A percentile compares a stretch with the other conserved stretches of the same genome.
Conservation (phyloP, 1,140 invertebrate genomes). For the Mizuhopecten yessoensis region DNA sequence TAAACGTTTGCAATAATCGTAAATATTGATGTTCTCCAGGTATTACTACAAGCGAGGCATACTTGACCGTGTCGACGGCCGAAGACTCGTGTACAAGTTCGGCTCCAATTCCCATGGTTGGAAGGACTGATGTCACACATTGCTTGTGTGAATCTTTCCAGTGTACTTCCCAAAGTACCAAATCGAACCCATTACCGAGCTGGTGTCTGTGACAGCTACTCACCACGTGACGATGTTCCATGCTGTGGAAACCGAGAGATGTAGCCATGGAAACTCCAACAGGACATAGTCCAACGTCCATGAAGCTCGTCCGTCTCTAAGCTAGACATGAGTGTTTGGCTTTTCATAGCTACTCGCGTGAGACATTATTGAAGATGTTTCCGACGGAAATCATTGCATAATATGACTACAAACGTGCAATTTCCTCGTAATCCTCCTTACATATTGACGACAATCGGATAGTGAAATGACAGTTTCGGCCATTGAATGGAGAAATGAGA, state of each 20-base stretch:
- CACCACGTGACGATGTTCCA: too few relatives aligned
- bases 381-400: neutral
- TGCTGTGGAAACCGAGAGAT: too few relatives aligned
- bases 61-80: conserved; percentile 90
- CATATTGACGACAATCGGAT: neutral
- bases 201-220: neutral
- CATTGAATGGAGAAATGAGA: neutral
- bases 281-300: neutral
- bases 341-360: neutral
- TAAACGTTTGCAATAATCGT: neutral
- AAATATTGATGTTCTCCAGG: conserved; percentile 67
- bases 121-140: conserved; percentile 58
- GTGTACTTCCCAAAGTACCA: neutral
- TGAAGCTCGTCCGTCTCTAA: neutral
- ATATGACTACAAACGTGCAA: neutral
- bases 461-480: neutral
- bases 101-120: conserved; percentile 69
- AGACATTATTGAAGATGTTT: neutral
- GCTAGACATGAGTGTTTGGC: neutral
- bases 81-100: conserved; percentile 94
- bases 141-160: neutral
- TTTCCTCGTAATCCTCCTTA: neutral
- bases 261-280: neutral
- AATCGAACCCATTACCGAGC: neutral
- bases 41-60: conserved; percentile 95